Base-by-base conservation (phyloP, 2,797 vertebrate species). In the Danio aesculapii region DNA sequence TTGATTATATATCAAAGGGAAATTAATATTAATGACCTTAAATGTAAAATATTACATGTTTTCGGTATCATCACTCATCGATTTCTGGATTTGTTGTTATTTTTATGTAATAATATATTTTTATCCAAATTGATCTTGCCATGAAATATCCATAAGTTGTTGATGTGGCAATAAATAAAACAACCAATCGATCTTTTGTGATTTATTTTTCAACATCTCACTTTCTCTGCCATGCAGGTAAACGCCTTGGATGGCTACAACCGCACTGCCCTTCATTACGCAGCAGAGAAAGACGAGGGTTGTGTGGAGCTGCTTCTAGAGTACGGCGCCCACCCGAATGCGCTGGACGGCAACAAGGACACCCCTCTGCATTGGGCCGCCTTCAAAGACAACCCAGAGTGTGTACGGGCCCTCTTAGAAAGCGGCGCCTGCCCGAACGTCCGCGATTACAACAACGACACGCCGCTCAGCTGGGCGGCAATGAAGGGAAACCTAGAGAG, bases 401-500 rank as follows among this genome's bases (percentile, higher is more conserved):
- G 97, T 21, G 97, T 94, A 55, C 93, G 96, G 73, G 92, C 95
- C 0, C 92, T 99, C 79, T 92, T 99, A 70, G 97, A 97, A 89
- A 97, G 95, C 0, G 96, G 96, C 0, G 97, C 98, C 21, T 89
- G 89, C 70, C 97, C 96, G 63, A 96, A 98, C 10, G 94, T 95
- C 10, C 93, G 94, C 52, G 98, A 99, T 91, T 98, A 99, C 92
- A 98, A 99, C 90, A 90, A 95, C 2, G 98, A 99, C 89, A 99
- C 98, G 0, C 98, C 98, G 0, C 93, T 99, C 80, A 99, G 97
- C 91, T 99, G 98, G 98, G 98, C 97, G 0, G 97, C 97, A 70
- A 98, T 98, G 96, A 99, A 99, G 72, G 98, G 98, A 44, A 98
- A 98, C 88, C 92, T 99, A 66, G 98, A 98, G 86, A 98, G 98